These are phyloP conservation scores for Columba guinea DNA, from an alignment of 2,797 vertebrate genomes.

Conservation along the genomic window DNA sequence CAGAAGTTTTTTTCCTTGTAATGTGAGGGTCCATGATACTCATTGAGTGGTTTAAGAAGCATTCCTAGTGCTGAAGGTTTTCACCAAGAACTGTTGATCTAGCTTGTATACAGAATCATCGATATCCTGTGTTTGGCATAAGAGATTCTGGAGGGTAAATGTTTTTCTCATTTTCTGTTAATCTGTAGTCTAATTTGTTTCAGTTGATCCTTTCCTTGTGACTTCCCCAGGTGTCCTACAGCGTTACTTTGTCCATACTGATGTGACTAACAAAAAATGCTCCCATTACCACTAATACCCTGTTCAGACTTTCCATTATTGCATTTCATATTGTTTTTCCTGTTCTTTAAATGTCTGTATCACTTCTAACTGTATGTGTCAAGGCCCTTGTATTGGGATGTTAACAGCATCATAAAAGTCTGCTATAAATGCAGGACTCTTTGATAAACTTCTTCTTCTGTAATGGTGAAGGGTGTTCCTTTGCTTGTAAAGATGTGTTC, in stretches of 20 bases:
- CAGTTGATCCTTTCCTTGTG: not conserved
- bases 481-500: not conserved
- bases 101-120: not conserved
- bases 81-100: not conserved
- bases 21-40: rapidly evolving
- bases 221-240: not conserved
- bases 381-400: not conserved
- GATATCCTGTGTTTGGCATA: not conserved
- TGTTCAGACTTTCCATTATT: not conserved
- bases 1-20: not conserved
- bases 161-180: not conserved
- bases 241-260: not conserved
- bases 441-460: not conserved
- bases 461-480: not conserved
- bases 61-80: not conserved
- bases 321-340: not conserved
- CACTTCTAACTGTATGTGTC: not conserved
- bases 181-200: not conserved
- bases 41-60: not conserved
- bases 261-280: not conserved
- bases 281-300: not conserved
- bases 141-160: not conserved
- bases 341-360: not conserved
- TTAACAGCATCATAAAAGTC: not conserved
- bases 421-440: not conserved